These are phyloP conservation scores for Sitodiplosis mosellana DNA, from an alignment of 1,140 invertebrate genomes.

Conservation along the genomic window DNA sequence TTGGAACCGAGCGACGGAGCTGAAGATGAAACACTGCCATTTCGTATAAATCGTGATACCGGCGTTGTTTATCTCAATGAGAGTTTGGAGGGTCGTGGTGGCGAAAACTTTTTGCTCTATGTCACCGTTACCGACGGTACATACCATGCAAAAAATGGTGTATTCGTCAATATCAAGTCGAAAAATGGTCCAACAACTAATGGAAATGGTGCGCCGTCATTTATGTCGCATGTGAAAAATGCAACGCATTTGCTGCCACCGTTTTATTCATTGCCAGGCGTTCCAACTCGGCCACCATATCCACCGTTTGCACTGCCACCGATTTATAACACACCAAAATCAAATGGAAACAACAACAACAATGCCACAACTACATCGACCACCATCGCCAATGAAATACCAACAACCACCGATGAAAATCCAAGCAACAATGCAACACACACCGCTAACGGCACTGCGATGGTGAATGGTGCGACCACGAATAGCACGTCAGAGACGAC, in stretches of 20 bases:
- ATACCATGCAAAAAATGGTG: conserved; percentile 47
- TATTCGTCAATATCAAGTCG: conserved; percentile 40
- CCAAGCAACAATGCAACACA: not conserved
- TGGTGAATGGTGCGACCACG: not conserved
- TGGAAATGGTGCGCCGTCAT: conserved; percentile 10
- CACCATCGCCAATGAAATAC: not conserved
- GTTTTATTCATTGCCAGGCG: conserved; percentile 15
- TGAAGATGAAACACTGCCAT: conserved; percentile 29
- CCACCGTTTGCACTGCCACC: conserved; percentile 1
- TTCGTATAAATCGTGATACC: conserved; percentile 44
- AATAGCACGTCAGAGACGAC: not conserved
- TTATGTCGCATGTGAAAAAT: conserved; percentile 18
- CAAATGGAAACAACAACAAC: not conserved
- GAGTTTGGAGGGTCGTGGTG: conserved; percentile 40
- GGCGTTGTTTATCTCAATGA: conserved; percentile 52
- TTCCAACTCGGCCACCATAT: conserved; percentile 2
- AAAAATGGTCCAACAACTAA: conserved; percentile 9
- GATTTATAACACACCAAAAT: not conserved
- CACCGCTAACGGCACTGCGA: not conserved
- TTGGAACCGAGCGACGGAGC: conserved; percentile 31
- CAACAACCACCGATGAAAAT: not conserved
- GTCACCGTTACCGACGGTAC: conserved; percentile 50
- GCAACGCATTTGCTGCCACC: conserved; percentile 17
- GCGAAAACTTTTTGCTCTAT: conserved; percentile 45
- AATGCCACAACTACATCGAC: conserved; percentile 1